A percentile compares a stretch with the other conserved stretches of the same genome.
Evolutionary conservation across 2,888 invertebrate species (phyloP).

Genomic region (Cheilosia grossa): DNA sequence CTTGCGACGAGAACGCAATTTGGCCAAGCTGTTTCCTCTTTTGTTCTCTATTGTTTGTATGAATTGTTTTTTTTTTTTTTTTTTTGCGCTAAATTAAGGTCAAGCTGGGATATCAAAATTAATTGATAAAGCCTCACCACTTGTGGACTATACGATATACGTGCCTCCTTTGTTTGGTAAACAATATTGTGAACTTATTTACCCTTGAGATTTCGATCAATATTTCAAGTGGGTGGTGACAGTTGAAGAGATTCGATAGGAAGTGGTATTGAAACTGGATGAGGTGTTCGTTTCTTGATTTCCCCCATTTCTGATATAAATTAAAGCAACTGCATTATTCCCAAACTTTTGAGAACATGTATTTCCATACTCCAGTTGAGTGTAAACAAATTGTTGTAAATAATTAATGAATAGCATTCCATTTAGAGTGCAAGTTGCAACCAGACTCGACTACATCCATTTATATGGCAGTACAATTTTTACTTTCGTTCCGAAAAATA

Average conservation of each 20-base stretch:
- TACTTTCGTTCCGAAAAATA: no score
- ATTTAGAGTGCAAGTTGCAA: no score
- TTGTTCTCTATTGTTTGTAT: slow-evolving; percentile 1
- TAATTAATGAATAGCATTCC: no score
- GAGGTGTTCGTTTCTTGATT: not conserved
- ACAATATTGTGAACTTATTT: slow-evolving; percentile 1
- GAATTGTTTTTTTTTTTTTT: not conserved
- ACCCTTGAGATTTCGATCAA: slow-evolving; percentile 18
- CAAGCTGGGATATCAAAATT: slow-evolving; percentile 25
- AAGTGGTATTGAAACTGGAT: not conserved
- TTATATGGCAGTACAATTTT: no score
- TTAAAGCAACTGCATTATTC: no score
- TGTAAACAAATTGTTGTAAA: no score
- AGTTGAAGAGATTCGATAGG: not conserved
- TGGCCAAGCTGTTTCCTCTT: not conserved
- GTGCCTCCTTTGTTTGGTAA: slow-evolving; percentile 2
- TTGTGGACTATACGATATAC: not conserved
- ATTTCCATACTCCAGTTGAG: no score
- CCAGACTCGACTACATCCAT: no score
- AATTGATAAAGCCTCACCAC: slow-evolving; percentile 23
- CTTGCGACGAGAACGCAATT: slow-evolving; percentile 5
- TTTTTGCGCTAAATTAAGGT: slow-evolving; percentile 30
- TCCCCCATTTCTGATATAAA: no score
- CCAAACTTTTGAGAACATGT: no score
- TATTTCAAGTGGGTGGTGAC: not conserved